Conservation (phyloP, 2,113 vertebrate species). For the Vicugna pacos region DNA sequence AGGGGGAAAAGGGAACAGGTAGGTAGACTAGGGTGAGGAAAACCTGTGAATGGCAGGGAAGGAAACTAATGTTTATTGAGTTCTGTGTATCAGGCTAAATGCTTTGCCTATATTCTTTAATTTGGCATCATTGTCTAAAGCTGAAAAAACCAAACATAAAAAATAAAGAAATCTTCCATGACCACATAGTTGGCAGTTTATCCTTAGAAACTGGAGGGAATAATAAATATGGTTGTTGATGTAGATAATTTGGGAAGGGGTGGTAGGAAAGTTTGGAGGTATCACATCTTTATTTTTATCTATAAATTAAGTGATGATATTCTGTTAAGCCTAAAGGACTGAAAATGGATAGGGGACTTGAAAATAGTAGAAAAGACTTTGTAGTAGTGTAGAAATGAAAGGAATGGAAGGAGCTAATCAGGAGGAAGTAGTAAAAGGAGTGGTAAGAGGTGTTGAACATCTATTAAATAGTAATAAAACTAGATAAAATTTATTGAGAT, state of each 20-base stretch:
- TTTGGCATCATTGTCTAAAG: not conserved
- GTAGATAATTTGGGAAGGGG: not conserved
- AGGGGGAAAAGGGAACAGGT: no score
- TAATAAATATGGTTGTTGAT: not conserved
- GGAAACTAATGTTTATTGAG: not conserved
- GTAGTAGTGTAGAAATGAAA: not conserved
- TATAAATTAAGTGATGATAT: not conserved
- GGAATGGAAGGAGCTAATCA: not conserved
- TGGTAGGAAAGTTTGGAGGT: not conserved
- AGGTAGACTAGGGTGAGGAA: not conserved
- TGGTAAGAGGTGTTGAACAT: conserved; percentile 9
- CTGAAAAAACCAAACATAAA: not conserved
- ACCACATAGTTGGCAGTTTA: not conserved
- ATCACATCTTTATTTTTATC: conserved; percentile 1
- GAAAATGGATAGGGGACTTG: not conserved
- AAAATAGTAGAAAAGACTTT: conserved; percentile 10
- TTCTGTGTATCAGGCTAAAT: not conserved
- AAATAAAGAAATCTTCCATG: not conserved
- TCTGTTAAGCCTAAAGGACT: not conserved
- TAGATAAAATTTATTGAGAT: conserved; percentile 70
- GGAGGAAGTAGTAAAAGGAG: conserved; percentile 11
- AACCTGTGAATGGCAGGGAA: not conserved
- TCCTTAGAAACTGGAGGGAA: not conserved
- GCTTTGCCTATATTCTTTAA: not conserved
- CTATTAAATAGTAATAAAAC: conserved; percentile 61